A percentile compares a stretch with the other conserved stretches of the same genome.
Conservation (phyloP, 2,888 invertebrate species). For the Microctonus aethiopoides region DNA sequence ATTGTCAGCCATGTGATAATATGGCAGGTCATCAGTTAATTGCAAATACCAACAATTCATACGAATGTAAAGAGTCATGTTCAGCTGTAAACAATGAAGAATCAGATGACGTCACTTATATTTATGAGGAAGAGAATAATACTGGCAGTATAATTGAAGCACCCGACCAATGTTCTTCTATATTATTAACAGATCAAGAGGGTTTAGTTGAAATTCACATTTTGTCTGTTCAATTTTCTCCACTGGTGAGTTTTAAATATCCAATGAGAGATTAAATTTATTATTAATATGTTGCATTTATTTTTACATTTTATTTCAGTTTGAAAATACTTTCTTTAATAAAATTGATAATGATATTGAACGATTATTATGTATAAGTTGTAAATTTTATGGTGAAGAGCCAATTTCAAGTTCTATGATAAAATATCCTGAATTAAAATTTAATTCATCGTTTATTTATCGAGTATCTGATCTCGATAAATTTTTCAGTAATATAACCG, state of each 20-base stretch:
- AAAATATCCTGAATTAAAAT: slow-evolving; percentile 53
- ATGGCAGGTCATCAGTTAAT: neutral
- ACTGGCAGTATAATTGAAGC: too few relatives aligned
- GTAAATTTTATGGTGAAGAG: slow-evolving; percentile 53
- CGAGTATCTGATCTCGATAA: slow-evolving; percentile 48
- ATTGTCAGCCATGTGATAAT: neutral
- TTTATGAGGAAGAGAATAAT: neutral
- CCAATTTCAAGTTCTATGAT: slow-evolving; percentile 45
- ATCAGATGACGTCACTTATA: neutral
- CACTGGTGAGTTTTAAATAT: slow-evolving; percentile 47
- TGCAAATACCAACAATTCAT: too few relatives aligned
- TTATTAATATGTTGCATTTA: neutral
- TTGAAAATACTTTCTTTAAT: slow-evolving; percentile 31
- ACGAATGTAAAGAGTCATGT: neutral
- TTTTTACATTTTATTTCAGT: slow-evolving; percentile 38
- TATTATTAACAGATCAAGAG: slow-evolving; percentile 49
- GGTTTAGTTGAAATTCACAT: slow-evolving; percentile 57
- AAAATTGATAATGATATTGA: slow-evolving; percentile 42
- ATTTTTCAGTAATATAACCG: slow-evolving; percentile 50
- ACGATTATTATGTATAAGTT: slow-evolving; percentile 50
- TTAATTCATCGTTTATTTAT: slow-evolving; percentile 55
- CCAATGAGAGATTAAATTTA: neutral
- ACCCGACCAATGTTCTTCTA: slow-evolving; percentile 38
- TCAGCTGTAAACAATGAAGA: neutral
- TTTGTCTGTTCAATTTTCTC: slow-evolving; percentile 49